phyloP scores from a whole-genome alignment of 2,797 vertebrate species.

The Poeciliopsis turneri region DNA sequence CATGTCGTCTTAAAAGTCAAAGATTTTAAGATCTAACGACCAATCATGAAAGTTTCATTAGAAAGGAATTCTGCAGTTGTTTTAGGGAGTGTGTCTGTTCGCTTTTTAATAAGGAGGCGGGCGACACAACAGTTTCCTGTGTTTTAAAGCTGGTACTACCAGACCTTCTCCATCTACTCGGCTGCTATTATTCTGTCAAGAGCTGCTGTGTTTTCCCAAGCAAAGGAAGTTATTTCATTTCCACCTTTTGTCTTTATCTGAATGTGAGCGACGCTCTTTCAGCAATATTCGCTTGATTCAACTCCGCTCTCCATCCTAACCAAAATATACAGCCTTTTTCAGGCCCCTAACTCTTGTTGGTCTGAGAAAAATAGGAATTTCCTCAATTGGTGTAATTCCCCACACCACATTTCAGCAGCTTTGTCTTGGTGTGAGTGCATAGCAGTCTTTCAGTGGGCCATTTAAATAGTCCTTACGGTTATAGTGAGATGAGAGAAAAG shows the following conservation, averaged over 20 bases:
- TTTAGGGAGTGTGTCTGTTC: constrained; percentile 74
- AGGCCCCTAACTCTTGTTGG: constrained; percentile 89
- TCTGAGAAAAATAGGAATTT: constrained; percentile 98
- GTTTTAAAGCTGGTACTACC: constrained; percentile 78
- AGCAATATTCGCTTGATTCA: constrained; percentile 96
- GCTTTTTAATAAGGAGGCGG: constrained; percentile 85
- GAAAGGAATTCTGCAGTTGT: constrained; percentile 43
- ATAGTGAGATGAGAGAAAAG: neutral
- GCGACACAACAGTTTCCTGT: constrained; percentile 91
- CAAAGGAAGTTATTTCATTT: constrained; percentile 99
- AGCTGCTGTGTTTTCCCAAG: constrained; percentile 86
- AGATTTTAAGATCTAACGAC: neutral
- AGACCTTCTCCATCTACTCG: constrained; percentile 83
- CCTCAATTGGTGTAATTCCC: constrained; percentile 97
- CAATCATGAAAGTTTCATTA: constrained; percentile 20
- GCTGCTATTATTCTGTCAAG: constrained; percentile 97
- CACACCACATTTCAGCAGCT: constrained; percentile 87
- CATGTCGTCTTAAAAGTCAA: neutral
- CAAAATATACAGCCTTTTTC: constrained; percentile 97
- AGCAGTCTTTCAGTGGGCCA: constrained; percentile 77
- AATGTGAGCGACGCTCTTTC: constrained; percentile 97
- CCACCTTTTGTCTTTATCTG: constrained; percentile 97
- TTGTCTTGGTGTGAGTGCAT: constrained; percentile 84
- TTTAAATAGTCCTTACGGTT: neutral
- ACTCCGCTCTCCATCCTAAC: constrained; percentile 93